A percentile compares a stretch with the other conserved stretches of the same genome.
Evolutionary conservation across 2,113 vertebrate species (phyloP).

Genomic region (human (Homo sapiens)): DNA sequence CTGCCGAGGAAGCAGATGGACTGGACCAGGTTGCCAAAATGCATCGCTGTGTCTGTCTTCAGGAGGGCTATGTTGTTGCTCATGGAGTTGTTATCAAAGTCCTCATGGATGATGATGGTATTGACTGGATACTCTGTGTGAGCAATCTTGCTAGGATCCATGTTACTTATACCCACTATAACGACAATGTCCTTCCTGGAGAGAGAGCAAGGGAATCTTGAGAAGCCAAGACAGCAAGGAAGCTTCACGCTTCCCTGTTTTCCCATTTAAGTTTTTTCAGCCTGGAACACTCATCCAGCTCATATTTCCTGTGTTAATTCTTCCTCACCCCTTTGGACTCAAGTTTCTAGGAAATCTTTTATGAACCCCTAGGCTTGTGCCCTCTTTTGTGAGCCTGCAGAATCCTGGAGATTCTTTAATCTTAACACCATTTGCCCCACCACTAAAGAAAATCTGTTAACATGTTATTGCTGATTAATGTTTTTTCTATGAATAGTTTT

Average conservation of each 20-base stretch:
- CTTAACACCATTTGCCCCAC: background rate
- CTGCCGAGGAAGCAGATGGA: slow-evolving; percentile 70
- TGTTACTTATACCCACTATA: slow-evolving; percentile 55
- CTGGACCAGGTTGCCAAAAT: slow-evolving; percentile 42
- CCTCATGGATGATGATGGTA: slow-evolving; percentile 51
- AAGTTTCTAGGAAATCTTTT: background rate
- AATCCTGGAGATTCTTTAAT: background rate
- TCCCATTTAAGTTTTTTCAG: background rate
- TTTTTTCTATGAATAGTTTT: background rate
- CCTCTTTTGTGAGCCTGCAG: background rate
- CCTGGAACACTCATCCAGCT: background rate
- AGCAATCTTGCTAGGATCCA: background rate
- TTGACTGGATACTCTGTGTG: slow-evolving; percentile 35
- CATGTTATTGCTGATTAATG: background rate
- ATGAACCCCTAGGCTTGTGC: background rate
- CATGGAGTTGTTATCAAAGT: slow-evolving; percentile 46
- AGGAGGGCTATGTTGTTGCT: slow-evolving; percentile 67
- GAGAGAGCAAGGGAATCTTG: background rate
- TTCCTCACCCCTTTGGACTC: background rate
- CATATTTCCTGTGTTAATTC: background rate
- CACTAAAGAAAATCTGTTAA: background rate
- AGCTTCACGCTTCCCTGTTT: background rate
- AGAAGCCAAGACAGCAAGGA: background rate
- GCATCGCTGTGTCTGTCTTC: slow-evolving; percentile 46
- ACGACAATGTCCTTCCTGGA: slow-evolving; percentile 52